Conservation (phyloP, 1,140 invertebrate species). For the Procambarus clarkii region DNA sequence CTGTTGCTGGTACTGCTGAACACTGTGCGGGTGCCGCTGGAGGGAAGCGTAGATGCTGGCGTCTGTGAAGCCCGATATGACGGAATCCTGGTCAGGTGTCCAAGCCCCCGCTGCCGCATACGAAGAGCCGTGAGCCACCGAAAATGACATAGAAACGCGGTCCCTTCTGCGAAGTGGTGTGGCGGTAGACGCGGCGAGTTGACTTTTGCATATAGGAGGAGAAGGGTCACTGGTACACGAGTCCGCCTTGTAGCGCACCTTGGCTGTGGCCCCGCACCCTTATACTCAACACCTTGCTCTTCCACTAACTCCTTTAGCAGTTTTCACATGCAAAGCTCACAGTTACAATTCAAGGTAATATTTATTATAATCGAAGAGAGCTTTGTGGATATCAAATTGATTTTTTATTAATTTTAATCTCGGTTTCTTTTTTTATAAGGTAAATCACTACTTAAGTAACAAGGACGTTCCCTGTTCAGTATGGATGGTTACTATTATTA, state of each 20-base stretch:
- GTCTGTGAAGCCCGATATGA: conserved; percentile 71
- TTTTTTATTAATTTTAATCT: too few species aligned
- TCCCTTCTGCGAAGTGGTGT: conserved; percentile 51
- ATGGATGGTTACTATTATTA: neutral
- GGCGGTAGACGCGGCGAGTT: conserved; percentile 18
- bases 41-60: conserved; percentile 71
- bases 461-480: neutral
- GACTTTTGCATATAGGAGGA: conserved; percentile 61
- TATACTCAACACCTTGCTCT: neutral
- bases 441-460: neutral
- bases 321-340: neutral
- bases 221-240: conserved; percentile 1
- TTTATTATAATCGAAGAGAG: neutral
- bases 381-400: too few species aligned
- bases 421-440: too few species aligned
- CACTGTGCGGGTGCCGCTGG: conserved; percentile 57
- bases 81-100: conserved; percentile 72
- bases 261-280: neutral
- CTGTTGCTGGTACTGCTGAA: conserved; percentile 50
- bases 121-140: conserved; percentile 57
- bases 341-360: neutral
- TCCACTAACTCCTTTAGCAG: neutral
- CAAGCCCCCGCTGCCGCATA: conserved; percentile 68
- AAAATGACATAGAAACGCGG: conserved; percentile 67
- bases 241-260: conserved; percentile 45